phyloP scores from a whole-genome alignment of 2,113 vertebrate genomes.

The Urocynchramus pylzowi region DNA sequence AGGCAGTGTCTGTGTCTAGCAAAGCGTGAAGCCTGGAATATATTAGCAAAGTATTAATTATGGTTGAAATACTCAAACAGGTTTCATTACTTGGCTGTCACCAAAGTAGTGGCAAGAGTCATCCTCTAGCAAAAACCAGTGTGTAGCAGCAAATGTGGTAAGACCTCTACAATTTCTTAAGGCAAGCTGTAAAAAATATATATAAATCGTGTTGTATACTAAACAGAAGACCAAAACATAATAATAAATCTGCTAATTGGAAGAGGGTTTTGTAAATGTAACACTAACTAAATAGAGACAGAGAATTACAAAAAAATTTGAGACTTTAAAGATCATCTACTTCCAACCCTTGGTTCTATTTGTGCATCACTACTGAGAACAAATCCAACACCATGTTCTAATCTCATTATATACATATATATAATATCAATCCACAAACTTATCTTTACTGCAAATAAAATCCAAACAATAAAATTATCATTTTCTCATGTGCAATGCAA shows the following conservation, averaged over 20 bases:
- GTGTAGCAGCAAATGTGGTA: neutral
- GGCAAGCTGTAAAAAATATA: neutral
- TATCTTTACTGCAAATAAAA: neutral
- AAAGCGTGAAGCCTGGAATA: neutral
- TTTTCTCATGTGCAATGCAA: neutral
- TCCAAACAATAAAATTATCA: neutral
- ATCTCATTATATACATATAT: neutral
- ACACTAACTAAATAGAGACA: neutral
- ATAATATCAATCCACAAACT: neutral
- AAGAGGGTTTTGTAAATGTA: neutral
- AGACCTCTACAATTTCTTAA: neutral
- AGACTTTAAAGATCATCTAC: neutral
- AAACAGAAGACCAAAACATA: neutral
- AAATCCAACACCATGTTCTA: neutral
- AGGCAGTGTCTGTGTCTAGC: neutral
- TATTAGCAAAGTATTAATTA: constrained; percentile 9
- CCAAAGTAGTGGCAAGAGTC: neutral
- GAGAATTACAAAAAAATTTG: neutral
- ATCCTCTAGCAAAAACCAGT: neutral
- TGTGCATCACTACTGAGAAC: neutral
- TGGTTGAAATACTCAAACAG: neutral
- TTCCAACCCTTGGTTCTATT: neutral
- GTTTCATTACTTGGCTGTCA: neutral
- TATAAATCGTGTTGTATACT: neutral
- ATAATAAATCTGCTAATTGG: neutral